Evolutionary conservation across 2,113 vertebrate genomes (phyloP).

Genomic region (Thunnus maccoyii): DNA sequence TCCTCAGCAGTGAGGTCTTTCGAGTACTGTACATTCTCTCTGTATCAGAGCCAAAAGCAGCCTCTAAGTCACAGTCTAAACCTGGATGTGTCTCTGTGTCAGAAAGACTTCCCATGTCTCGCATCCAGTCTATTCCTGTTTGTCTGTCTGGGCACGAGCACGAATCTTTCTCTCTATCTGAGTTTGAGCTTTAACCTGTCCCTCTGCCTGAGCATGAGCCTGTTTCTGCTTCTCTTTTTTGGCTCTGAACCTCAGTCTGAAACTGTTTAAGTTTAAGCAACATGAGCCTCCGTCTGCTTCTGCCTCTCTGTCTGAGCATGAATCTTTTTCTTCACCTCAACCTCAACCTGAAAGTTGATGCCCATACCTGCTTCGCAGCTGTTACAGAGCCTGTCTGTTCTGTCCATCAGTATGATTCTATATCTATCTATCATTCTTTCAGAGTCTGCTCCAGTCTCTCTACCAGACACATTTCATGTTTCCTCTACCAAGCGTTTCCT

Average conservation of each 20-base stretch:
- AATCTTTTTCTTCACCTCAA: background rate
- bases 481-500: background rate
- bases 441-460: constrained; percentile 4
- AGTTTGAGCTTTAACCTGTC: constrained; percentile 3
- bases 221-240: constrained; percentile 4
- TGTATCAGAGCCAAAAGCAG: background rate
- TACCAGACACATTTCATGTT: background rate
- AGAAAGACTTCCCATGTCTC: constrained; percentile 2
- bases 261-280: background rate
- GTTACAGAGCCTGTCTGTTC: constrained; percentile 2
- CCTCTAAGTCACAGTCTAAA: constrained; percentile 18
- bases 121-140: background rate
- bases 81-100: background rate
- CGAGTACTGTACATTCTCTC: background rate
- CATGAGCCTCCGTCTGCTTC: background rate
- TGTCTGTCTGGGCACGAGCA: background rate
- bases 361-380: constrained; percentile 5
- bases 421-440: background rate
- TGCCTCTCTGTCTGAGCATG: too few relatives aligned
- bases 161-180: constrained; percentile 11
- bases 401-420: background rate
- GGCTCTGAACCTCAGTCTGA: background rate
- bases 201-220: constrained; percentile 9
- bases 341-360: constrained; percentile 8
- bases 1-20: constrained; percentile 1